Evolutionary conservation across 2,797 vertebrate species (phyloP), one percentile per base, ranked within the genome.

Genomic region (Danio jaintianensis): DNA sequence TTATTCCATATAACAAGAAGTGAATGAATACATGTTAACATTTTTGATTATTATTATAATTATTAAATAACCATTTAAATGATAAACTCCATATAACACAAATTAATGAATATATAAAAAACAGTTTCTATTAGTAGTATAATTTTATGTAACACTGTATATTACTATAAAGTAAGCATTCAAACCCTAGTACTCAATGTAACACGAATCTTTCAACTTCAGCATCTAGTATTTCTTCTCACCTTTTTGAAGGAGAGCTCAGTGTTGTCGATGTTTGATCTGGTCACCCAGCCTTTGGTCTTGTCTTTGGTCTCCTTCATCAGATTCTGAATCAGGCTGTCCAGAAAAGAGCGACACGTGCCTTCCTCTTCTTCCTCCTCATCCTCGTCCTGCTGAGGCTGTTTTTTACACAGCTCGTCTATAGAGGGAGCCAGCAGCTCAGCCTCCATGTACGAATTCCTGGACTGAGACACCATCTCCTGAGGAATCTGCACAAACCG

Each of bases 181-280:
- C n/a, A n/a, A n/a, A n/a, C n/a, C n/a, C n/a, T n/a, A n/a, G n/a
- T n/a, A n/a, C n/a, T n/a, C n/a, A n/a, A n/a, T n/a, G n/a, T n/a
- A n/a, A n/a, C n/a, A n/a, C n/a, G n/a, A n/a, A n/a, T n/a, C n/a
- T n/a, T n/a, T n/a, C n/a, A 29, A 29, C 29, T 29, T 29, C 29
- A 29, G 18, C 22, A 22, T 56, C 2, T 58, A 29, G 58, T 29
- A 10, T 16, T 16, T 11, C 0, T 45, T n/a, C 6, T n/a, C 5
- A 97, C 98, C 97, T 99, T 99, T 93, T 96, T 99, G 87, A 95
- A 99, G 81, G 90, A 92, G 0, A 99, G 95, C 70, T 99, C 98
- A 43, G 96, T 94, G 82, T 94, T 97, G 81, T 99, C 95, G 0
- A 89, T 64, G 85, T 95, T 96, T 87, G 93, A 91, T 87, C 96